Evolutionary conservation across 2,888 invertebrate genomes (phyloP), one percentile per base, ranked within the genome.

Genomic region (Epistrophe eligans): DNA sequence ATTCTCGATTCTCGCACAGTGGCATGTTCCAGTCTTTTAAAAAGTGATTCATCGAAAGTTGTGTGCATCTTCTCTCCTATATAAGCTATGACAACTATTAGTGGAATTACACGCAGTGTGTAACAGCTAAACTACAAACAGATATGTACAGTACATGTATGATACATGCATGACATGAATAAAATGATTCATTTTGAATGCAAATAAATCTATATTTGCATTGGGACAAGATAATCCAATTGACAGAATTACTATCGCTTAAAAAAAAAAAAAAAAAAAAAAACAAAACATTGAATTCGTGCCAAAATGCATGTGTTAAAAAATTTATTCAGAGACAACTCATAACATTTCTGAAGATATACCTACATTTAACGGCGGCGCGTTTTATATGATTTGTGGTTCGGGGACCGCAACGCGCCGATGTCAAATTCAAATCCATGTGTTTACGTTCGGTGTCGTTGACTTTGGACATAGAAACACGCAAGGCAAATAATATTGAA

Each of bases 391-490:
- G 32, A 32, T 32, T 32, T 15, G 35, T 10, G 13, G 35, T 35
- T 32, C 5, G 6, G n/a, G 28, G 24, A 58, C 11, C n/a, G 11
- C 38, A 17, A 24, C n/a, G 28, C 43, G 57, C 57, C 81, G 57
- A 71, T 57, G 62, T 60, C 60, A 7, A 38, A 32, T 32, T 7
- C 32, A n/a, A n/a, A n/a, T n/a, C 58, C 24, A 28, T 74, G 45
- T 84, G 80, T 84, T 84, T 84, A 80, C 80, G 58, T 80, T 84
- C 35, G 28, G 62, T 74, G 79, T 79, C 83, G 83, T 83, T 83
- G 79, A 79, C 81, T 71, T 77, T 64, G 38, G 13, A 17, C 24
- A 67, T 60, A 43, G 43, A 60, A 50, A 40, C 66, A 71, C 24
- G 58, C 40, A 64, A 64, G 11, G 55, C 35, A 73, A 64, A 38